Base-by-base conservation (phyloP, 2,888 invertebrate species). In the Hydriomena furcata region DNA sequence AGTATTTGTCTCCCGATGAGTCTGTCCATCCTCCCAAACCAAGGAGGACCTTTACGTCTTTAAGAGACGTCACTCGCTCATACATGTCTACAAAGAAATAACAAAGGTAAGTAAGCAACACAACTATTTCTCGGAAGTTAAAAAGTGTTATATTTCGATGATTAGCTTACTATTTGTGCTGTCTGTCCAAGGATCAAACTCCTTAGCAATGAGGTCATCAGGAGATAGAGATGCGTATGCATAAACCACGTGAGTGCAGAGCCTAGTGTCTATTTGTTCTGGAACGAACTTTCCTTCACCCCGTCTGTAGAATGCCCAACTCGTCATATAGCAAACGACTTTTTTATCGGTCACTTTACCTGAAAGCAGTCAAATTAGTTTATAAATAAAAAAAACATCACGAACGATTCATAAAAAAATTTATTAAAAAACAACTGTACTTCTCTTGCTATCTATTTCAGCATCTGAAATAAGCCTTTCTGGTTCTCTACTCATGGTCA, bases 1-100 rank as follows among this genome's bases (percentile, higher is more conserved):
- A 96, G 71, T 97, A 97, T 75, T 97, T 97, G 70, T 96, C 95
- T 0, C 96, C 96, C 0, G 94, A 92, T 0, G 97, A 98, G 79
- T 98, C 97, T 0, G 97, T 97, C 98, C 98, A 98, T 0, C 98
- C 98, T n/a, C 98, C 98, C 43, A 98, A 79, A 0, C 96, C 97
- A 21, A 98, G 82, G 4, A 97, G 78, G 0, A 96, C 94, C 60
- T 93, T 91, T 0, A 92, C 87, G 35, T 92, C 93, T 47, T 91
- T 91, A 8, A 96, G 82, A 0, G 94, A 92, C 0, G 95, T 94
- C 1, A 95, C 92, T 57, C 97, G 91, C 63, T 94, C 93, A 73
- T 97, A 98, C 38, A 96, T 92, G 78, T 94, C 96, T 95, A 79
- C n/a, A 40, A 55, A 23, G 7, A 5, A 34, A 35, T 23, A 0